Evolutionary conservation across 2,113 vertebrate genomes (phyloP).

Genomic region (Lagopus muta): DNA sequence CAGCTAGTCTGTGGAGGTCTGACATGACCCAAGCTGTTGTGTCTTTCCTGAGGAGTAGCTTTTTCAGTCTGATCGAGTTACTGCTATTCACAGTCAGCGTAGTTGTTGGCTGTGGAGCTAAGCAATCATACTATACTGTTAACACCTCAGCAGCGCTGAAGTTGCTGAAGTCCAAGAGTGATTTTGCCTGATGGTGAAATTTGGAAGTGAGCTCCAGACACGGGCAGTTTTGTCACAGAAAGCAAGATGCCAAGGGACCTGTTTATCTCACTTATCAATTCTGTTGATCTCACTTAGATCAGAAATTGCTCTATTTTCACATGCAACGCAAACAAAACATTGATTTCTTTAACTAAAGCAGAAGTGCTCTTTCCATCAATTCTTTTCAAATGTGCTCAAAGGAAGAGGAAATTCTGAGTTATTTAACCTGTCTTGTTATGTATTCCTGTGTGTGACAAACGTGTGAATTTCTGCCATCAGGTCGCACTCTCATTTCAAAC

Average conservation of each 20-base stretch:
- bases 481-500: constrained; percentile 86
- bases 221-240: background rate
- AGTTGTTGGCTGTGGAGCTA: background rate
- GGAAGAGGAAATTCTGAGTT: background rate
- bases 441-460: background rate
- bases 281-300: background rate
- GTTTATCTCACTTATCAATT: background rate
- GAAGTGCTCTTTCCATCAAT: background rate
- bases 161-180: background rate
- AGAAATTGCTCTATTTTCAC: background rate
- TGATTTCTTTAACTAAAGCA: background rate
- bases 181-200: background rate
- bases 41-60: background rate
- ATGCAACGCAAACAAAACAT: background rate
- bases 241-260: background rate
- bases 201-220: background rate
- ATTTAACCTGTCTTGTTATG: background rate
- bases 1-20: background rate
- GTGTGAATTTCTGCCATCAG: constrained; percentile 51
- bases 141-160: background rate
- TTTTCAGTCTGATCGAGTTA: background rate
- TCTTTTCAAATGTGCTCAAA: background rate
- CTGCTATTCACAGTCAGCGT: background rate
- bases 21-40: background rate
- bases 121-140: background rate